Base-by-base conservation (phyloP, 1,140 invertebrate genomes). In the Nasonia vitripennis region DNA sequence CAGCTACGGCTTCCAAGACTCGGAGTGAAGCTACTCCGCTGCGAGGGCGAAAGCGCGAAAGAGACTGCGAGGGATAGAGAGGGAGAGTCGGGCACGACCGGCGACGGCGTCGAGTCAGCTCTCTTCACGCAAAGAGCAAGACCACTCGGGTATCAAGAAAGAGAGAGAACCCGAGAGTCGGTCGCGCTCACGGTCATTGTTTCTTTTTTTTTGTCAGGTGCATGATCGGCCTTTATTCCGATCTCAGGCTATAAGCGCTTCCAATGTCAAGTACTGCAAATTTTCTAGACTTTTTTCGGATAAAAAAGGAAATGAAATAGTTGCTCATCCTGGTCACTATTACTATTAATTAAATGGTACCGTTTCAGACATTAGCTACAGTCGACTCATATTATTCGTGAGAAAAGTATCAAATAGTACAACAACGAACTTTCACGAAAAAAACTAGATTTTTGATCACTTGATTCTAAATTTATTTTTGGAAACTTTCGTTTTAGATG, bases 1-100 rank as follows among this genome's bases (percentile, higher is more conserved):
- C 48, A 75, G 84, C 87, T 85, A 78, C 82, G 73, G 71, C 81
- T 73, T 81, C 85, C 84, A 82, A 51, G 73, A 78, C 41, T 80
- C 68, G 75, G 34, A 55, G n/a, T 14, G n/a, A 74, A 55, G n/a
- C 17, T 17, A 27, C 68, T 71, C 23, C 68, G 23, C 6, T 10
- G 3, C 10, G 68, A 10, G 23, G 68, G 23, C 23, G 68, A 71
- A 17, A 31, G 68, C 23, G 27, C 68, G 68, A 34, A 71, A 71
- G 23, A 34, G 68, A 34, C 31, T 27, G 27, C 31, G 23, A 34
- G 68, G 68, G 68, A 12, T 41, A 20, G 12, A 45, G 34, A 81
- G 23, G 55, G 10, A 81, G 31, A 48, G 23, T 45, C 23, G 55
- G n/a, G 37, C 62, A 34, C 68, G 27, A 68, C 41, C 55, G 48